Evolutionary conservation across 1,140 invertebrate genomes (phyloP), one percentile per base, ranked within the genome.

Genomic region (Bombus sibiricus): DNA sequence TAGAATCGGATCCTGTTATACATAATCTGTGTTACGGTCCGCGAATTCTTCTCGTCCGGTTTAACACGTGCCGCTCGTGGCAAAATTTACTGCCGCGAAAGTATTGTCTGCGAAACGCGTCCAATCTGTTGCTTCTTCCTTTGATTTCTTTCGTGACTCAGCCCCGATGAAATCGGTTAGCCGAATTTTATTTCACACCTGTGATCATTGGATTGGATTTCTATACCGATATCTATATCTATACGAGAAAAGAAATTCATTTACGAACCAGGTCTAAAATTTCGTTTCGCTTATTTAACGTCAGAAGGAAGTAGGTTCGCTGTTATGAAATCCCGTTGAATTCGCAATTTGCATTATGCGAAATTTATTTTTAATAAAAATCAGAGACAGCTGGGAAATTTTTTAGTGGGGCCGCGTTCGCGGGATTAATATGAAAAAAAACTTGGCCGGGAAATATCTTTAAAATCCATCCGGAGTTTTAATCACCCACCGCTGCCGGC

Each of bases 111-210:
- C 32, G 25, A 41, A 83, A 59, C 72, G 53, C 62, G 68, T 37
- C 25, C 85, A 83, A 89, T 89, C 83, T 89, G 79, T 89, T 86
- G 84, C 85, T 80, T 83, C 59, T 37, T 13, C 47, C 53, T 82
- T 81, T 81, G 76, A 78, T 86, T 76, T 69, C 88, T 47, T 59
- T n/a, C 37, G 37, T 25, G 28, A n/a, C 59, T 62, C 57, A 2
- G 9, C 6, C 34, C 32, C 32, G 47, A 53, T 53, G 6, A 53
- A 53, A 53, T 53, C 47, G 47, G 18, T 22, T 53, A 53, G 47
- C 47, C 47, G 47, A 53, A 53, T 22, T 22, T 53, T 53, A 53
- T 53, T 53, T 53, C 47, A 53, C 47, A 22, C 18, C 47, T 53
- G 47, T 8, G 47, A 53, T 53, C 47, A 47, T 22, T 22, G 1